phyloP scores from a whole-genome alignment of 2,888 invertebrate genomes.

The Drosophila histrio region DNA sequence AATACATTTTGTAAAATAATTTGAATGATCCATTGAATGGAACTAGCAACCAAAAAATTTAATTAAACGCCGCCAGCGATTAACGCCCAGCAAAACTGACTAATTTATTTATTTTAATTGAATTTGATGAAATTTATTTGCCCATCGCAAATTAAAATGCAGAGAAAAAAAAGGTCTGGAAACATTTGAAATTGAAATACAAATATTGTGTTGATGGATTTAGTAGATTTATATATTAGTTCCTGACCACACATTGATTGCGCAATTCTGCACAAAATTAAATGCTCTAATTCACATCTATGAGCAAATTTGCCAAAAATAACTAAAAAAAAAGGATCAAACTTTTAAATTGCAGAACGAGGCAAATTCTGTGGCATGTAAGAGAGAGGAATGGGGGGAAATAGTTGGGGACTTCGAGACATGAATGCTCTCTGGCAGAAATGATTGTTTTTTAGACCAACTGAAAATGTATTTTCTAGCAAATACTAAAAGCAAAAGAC shows the following conservation, averaged over 20 bases:
- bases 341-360: slow-evolving; percentile 40
- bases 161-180: background rate
- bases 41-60: slow-evolving; percentile 25
- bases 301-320: slow-evolving; percentile 44
- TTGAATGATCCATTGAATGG: slow-evolving; percentile 6
- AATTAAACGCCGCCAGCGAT: slow-evolving; percentile 39
- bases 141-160: slow-evolving; percentile 14
- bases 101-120: slow-evolving; percentile 61
- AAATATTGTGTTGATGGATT: slow-evolving; percentile 9
- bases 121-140: slow-evolving; percentile 48
- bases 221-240: slow-evolving; percentile 1
- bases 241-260: slow-evolving; percentile 56
- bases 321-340: slow-evolving; percentile 11
- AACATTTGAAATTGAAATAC: no score
- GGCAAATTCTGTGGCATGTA: slow-evolving; percentile 9
- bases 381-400: background rate
- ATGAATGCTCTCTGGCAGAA: slow-evolving; percentile 27
- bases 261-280: slow-evolving; percentile 72
- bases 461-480: slow-evolving; percentile 39
- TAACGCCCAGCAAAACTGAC: slow-evolving; percentile 30
- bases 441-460: slow-evolving; percentile 41
- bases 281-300: slow-evolving; percentile 41
- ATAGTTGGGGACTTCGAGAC: background rate
- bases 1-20: slow-evolving; percentile 16
- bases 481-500: slow-evolving; percentile 44